Conservation (phyloP, 2,888 invertebrate genomes). For the Lasiommata megera region DNA sequence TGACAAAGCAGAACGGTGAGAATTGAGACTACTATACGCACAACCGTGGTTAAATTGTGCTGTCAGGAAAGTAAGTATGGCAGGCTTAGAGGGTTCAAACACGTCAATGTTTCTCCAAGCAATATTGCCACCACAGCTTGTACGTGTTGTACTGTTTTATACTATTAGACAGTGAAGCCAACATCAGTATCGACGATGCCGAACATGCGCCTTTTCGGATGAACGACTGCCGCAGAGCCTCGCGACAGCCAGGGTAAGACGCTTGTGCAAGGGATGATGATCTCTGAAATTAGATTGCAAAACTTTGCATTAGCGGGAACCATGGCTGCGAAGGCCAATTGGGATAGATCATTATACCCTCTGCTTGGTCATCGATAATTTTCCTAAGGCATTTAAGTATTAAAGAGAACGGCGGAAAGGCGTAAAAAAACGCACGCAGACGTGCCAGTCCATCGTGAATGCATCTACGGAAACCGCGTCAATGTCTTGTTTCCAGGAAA, state of each 20-base stretch:
- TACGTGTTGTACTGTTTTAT: slow-evolving; percentile 26
- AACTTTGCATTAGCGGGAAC: slow-evolving; percentile 31
- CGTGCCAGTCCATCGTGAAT: slow-evolving; percentile 27
- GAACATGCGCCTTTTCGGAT: slow-evolving; percentile 11
- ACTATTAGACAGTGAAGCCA: slow-evolving; percentile 29
- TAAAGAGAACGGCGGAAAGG: slow-evolving; percentile 31
- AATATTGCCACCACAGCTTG: slow-evolving; percentile 25
- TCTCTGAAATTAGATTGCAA: slow-evolving; percentile 30
- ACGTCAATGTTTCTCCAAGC: not conserved
- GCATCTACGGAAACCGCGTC: slow-evolving; percentile 24
- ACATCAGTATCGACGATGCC: not conserved
- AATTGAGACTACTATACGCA: slow-evolving; percentile 31
- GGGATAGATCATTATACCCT: slow-evolving; percentile 30
- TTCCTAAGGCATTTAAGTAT: slow-evolving; percentile 25
- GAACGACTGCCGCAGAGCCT: slow-evolving; percentile 31
- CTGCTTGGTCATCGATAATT: slow-evolving; percentile 7
- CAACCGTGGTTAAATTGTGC: slow-evolving; percentile 25
- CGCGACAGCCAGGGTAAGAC: slow-evolving; percentile 36
- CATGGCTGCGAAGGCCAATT: slow-evolving; percentile 32
- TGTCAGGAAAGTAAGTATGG: slow-evolving; percentile 16
- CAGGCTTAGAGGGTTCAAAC: slow-evolving; percentile 19
- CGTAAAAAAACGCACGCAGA: slow-evolving; percentile 28
- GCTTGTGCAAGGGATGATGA: slow-evolving; percentile 24
- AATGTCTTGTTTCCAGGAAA: slow-evolving; percentile 28
- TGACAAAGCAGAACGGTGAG: slow-evolving; percentile 31